These are phyloP conservation scores for Cololabis saira DNA, from an alignment of 2,113 vertebrate species.

Conservation along the genomic window DNA sequence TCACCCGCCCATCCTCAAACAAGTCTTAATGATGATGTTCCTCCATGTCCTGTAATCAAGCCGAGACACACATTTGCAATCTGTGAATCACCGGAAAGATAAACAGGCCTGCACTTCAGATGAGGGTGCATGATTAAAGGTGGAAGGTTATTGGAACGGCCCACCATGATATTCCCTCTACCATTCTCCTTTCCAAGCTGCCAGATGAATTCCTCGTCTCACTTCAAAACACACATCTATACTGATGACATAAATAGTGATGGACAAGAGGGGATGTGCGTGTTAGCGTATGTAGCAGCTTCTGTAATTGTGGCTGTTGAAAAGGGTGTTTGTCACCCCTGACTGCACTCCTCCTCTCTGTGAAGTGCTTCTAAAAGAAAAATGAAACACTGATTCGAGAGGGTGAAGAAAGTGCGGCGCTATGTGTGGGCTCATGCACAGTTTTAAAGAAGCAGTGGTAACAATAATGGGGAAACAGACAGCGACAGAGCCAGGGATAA, in stretches of 20 bases:
- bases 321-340: conserved; percentile 48
- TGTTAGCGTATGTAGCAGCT: conserved; percentile 15
- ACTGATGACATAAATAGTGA: conserved; percentile 43
- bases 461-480: conserved; percentile 1
- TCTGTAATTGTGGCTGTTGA: conserved; percentile 12
- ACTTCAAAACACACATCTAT: conserved; percentile 1
- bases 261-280: neutral
- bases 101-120: conserved; percentile 43
- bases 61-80: conserved; percentile 61
- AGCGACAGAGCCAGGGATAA: neutral
- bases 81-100: conserved; percentile 37
- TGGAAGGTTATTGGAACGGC: conserved; percentile 35
- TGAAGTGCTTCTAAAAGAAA: conserved; percentile 45
- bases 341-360: conserved; percentile 45
- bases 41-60: conserved; percentile 60
- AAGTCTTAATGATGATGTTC: conserved; percentile 66
- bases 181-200: conserved; percentile 2
- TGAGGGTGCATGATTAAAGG: conserved; percentile 43
- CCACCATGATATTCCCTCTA: conserved; percentile 31
- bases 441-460: neutral
- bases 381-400: conserved; percentile 2
- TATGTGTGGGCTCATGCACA: neutral
- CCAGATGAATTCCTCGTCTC: conserved; percentile 31
- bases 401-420: neutral
- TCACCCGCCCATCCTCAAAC: conserved; percentile 45